Conservation (phyloP, 2,113 vertebrate species). For the Piliocolobus tephrosceles region DNA sequence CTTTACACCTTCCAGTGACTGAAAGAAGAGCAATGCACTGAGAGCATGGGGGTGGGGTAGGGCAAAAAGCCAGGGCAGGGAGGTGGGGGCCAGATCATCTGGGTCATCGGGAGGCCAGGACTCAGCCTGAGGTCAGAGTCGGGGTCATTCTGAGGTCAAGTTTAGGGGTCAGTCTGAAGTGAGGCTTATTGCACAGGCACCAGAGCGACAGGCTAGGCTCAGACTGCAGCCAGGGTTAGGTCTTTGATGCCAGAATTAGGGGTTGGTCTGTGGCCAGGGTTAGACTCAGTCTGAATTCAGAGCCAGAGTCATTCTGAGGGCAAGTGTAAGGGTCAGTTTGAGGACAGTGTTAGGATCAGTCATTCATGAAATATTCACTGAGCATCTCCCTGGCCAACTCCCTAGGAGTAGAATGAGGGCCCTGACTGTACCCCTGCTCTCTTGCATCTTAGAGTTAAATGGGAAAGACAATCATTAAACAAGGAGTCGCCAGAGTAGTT, state of each 20-base stretch:
- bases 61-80: background rate
- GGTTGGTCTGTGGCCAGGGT: constrained; percentile 64
- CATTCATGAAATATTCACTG: constrained; percentile 58
- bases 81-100: background rate
- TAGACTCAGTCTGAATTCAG: constrained; percentile 60
- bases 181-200: background rate
- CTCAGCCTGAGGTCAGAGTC: background rate
- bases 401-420: background rate
- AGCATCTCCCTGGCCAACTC: constrained; percentile 29
- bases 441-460: constrained; percentile 33
- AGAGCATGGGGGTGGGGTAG: background rate
- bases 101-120: background rate
- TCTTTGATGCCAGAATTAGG: constrained; percentile 63
- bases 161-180: constrained; percentile 32
- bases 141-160: constrained; percentile 50
- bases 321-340: constrained; percentile 65
- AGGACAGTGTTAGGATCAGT: constrained; percentile 70
- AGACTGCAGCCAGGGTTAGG: background rate
- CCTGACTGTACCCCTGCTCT: constrained; percentile 32
- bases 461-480: constrained; percentile 41
- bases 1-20: background rate
- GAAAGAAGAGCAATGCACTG: background rate
- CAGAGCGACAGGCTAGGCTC: background rate
- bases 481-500: background rate
- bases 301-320: constrained; percentile 67